Evolutionary conservation across 2,888 invertebrate genomes (phyloP), one percentile per base, ranked within the genome.

Genomic region (Agrotis clavis): DNA sequence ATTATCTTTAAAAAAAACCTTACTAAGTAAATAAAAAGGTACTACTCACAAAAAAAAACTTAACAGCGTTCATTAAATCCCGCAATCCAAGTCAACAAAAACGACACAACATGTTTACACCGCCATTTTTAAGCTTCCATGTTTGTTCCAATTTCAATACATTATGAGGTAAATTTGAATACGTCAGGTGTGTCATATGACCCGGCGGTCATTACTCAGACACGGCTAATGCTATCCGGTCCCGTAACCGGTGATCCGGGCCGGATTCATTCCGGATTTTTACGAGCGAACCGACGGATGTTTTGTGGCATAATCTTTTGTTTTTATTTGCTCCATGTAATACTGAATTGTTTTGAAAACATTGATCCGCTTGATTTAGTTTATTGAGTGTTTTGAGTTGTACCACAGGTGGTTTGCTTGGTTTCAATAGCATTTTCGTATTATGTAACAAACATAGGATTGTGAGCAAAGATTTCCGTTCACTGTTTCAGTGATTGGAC

Each of bases 131-230:
- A 79, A 83, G 67, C 73, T 19, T 2, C 18, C 65, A 45, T 81
- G 50, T 83, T 83, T 83, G 84, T 79, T 41, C 76, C 81, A 81
- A 79, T 79, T 85, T 84, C 82, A 77, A 86, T 84, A 86, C 84
- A 86, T 84, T 86, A 84, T 85, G 86, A 85, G 84, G 67, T 74
- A 83, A 89, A 89, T 88, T 87, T 86, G 86, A 84, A 84, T 83
- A 82, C 79, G 79, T 80, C 90, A 89, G 87, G 87, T 89, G 90
- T 75, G 75, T 64, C 67, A 81, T 83, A 90, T 85, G 82, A 85
- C 82, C 81, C 84, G 84, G 77, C 76, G 82, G 84, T 79, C 81
- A 85, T 87, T 89, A 86, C 87, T 81, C 71, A 77, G 74, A 73
- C 78, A 74, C 64, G 82, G 78, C 84, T 88, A 88, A 89, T 87